A percentile compares a stretch with the other conserved stretches of the same genome.
Conservation (phyloP, 2,113 vertebrate genomes). For the Psammodynastes pulverulentus region DNA sequence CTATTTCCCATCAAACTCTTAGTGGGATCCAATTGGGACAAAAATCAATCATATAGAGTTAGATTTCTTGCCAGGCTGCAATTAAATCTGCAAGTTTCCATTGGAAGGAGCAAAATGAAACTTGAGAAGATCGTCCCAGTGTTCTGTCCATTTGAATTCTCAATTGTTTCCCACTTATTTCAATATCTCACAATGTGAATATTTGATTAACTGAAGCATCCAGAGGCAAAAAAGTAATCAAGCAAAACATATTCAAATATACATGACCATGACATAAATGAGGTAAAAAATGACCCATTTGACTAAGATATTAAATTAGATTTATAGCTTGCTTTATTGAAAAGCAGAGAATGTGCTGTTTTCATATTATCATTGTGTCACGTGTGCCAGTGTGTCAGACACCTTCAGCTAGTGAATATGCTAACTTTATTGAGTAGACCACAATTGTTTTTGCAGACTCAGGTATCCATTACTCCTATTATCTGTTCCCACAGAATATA, state of each 20-base stretch:
- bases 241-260: neutral
- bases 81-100: neutral
- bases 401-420: neutral
- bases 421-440: neutral
- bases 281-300: neutral
- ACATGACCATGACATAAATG: neutral
- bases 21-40: neutral
- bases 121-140: neutral
- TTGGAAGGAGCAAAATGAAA: neutral
- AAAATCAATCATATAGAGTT: neutral
- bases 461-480: neutral
- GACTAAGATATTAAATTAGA: neutral
- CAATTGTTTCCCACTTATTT: neutral
- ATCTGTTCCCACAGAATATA: neutral
- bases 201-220: neutral
- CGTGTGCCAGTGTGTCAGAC: neutral
- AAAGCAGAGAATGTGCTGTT: neutral
- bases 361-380: neutral
- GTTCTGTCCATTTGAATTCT: neutral
- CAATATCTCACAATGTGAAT: neutral
- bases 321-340: neutral
- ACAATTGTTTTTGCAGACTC: neutral
- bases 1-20: neutral
- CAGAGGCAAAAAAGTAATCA: neutral
- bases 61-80: neutral